Conservation (phyloP, 2,888 invertebrate species). For the Leucophenga maculata region DNA sequence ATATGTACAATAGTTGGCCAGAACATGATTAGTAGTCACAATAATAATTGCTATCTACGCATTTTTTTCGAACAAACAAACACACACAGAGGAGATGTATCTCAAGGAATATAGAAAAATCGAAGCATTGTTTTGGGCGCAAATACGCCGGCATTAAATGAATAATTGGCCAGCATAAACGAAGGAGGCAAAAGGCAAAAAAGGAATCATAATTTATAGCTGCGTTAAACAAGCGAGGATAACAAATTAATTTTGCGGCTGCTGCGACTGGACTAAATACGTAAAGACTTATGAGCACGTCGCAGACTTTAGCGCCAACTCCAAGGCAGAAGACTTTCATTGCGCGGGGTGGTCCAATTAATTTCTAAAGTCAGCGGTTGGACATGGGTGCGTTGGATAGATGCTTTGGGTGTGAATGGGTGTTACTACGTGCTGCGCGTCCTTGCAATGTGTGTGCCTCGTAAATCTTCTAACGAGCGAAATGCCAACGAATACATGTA, state of each 20-base stretch:
- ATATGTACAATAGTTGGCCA: neutral
- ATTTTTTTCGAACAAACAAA: neutral
- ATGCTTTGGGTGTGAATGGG: neutral
- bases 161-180: slow-evolving; percentile 20
- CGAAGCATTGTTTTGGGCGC: slow-evolving; percentile 8
- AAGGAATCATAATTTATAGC: slow-evolving; percentile 65
- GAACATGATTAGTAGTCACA: slow-evolving; percentile 10
- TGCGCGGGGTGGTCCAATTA: slow-evolving; percentile 63
- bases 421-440: neutral
- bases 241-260: slow-evolving; percentile 63
- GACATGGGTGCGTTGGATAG: slow-evolving; percentile 15
- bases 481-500: slow-evolving; percentile 46
- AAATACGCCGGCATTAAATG: slow-evolving; percentile 9
- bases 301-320: slow-evolving; percentile 27
- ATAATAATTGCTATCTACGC: slow-evolving; percentile 17
- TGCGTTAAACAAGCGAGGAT: slow-evolving; percentile 65
- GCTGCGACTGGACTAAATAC: slow-evolving; percentile 2
- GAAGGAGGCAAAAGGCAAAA: neutral
- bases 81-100: neutral
- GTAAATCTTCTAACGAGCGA: slow-evolving; percentile 63
- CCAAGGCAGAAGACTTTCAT: too few relatives aligned
- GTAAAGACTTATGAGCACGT: slow-evolving; percentile 20
- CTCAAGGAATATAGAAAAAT: neutral
- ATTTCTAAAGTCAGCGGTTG: slow-evolving; percentile 62
- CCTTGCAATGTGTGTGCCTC: slow-evolving; percentile 43